Evolutionary conservation across 2,888 invertebrate species (phyloP).

Genomic region (Euzophera pinguis): DNA sequence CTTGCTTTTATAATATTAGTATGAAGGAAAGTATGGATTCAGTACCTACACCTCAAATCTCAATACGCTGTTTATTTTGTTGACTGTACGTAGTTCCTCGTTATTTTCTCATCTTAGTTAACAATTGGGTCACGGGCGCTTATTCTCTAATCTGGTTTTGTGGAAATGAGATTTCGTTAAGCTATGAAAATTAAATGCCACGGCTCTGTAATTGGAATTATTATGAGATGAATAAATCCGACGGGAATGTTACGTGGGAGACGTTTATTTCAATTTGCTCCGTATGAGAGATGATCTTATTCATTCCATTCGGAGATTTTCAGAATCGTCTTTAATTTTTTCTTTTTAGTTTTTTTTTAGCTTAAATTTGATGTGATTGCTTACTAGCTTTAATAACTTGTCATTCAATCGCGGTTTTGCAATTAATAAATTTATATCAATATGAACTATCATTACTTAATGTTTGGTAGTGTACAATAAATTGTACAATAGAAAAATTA

Average conservation of each 20-base stretch:
- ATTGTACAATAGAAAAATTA: no score
- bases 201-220: conserved; percentile 54
- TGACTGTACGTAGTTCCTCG: conserved; percentile 12
- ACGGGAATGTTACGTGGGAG: neutral
- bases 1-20: no score
- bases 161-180: conserved; percentile 57
- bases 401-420: no score
- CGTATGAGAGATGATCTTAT: neutral
- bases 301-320: neutral
- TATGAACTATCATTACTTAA: no score
- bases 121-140: conserved; percentile 59
- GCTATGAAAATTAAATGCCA: conserved; percentile 61
- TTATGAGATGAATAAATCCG: conserved; percentile 54
- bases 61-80: conserved; percentile 30
- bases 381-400: no score
- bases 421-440: no score
- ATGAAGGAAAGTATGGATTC: no score
- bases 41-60: neutral
- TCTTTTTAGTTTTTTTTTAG: neutral
- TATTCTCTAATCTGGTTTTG: conserved; percentile 58
- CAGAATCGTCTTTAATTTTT: neutral
- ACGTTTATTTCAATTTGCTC: conserved; percentile 15
- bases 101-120: conserved; percentile 31
- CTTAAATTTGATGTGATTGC: no score
- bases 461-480: no score